phyloP scores from a whole-genome alignment of 2,888 invertebrate species.

The Apamea crenata region DNA sequence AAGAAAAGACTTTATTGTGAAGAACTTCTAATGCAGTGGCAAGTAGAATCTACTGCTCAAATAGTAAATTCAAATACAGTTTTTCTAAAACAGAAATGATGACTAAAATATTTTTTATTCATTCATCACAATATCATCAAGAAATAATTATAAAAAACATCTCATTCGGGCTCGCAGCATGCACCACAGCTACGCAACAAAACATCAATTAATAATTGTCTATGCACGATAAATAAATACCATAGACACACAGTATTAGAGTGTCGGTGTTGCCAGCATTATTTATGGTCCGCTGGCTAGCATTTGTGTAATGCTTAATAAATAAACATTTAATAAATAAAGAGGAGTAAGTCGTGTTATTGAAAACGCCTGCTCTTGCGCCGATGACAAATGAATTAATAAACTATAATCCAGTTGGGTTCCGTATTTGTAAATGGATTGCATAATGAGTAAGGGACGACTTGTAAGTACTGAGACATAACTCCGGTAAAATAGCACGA shows the following conservation, averaged over 20 bases:
- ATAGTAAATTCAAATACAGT: background rate
- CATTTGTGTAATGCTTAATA: slow-evolving; percentile 71
- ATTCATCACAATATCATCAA: slow-evolving; percentile 52
- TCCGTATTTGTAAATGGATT: slow-evolving; percentile 46
- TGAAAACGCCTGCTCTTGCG: slow-evolving; percentile 67
- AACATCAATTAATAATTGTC: slow-evolving; percentile 66
- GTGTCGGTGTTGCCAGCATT: slow-evolving; percentile 66
- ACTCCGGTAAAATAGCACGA: background rate
- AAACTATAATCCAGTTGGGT: slow-evolving; percentile 48
- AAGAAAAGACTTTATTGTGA: background rate
- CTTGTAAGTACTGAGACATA: slow-evolving; percentile 27
- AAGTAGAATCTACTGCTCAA: background rate
- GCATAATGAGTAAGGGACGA: slow-evolving; percentile 38
- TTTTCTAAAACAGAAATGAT: slow-evolving; percentile 24
- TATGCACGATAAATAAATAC: slow-evolving; percentile 68
- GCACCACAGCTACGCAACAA: slow-evolving; percentile 55
- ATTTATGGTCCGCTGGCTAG: slow-evolving; percentile 66
- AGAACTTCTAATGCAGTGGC: background rate
- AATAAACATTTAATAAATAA: slow-evolving; percentile 70
- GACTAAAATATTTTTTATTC: slow-evolving; percentile 13
- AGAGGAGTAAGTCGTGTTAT: slow-evolving; percentile 67
- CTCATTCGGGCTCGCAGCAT: slow-evolving; percentile 62
- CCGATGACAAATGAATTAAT: slow-evolving; percentile 72
- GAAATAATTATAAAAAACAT: slow-evolving; percentile 58
- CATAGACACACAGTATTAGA: slow-evolving; percentile 66